Conservation (phyloP, 2,888 invertebrate genomes). For the Drosophila neotestacea region DNA sequence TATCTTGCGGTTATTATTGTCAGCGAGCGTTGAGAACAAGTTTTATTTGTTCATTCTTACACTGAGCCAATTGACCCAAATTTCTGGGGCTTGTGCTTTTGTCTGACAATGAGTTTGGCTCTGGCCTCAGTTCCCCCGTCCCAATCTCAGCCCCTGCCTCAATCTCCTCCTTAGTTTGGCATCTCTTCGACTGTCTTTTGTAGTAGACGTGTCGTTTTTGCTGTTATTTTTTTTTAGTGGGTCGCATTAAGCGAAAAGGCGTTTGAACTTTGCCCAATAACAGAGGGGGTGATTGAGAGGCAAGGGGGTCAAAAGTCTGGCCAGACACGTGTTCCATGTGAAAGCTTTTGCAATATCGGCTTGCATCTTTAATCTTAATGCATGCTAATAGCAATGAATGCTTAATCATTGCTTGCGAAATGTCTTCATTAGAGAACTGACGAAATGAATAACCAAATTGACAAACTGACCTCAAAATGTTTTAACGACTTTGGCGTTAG, state of each 20-base stretch:
- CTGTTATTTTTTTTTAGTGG: conserved; percentile 68
- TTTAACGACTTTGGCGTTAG: conserved; percentile 13
- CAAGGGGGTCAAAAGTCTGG: conserved; percentile 4
- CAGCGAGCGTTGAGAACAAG: conserved; percentile 74
- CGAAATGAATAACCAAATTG: neutral
- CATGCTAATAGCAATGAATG: conserved; percentile 20
- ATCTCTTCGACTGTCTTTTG: conserved; percentile 35
- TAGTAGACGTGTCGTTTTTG: conserved; percentile 60
- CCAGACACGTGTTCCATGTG: conserved; percentile 32
- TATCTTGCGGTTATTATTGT: conserved; percentile 73
- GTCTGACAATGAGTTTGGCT: conserved; percentile 17
- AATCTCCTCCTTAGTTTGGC: conserved; percentile 9
- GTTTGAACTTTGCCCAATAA: conserved; percentile 67
- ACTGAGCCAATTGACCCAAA: conserved; percentile 79
- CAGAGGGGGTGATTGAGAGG: neutral
- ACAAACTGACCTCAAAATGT: conserved; percentile 16
- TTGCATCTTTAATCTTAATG: conserved; percentile 22
- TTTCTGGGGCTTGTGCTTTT: conserved; percentile 67
- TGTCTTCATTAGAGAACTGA: conserved; percentile 28
- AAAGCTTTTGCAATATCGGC: conserved; percentile 23
- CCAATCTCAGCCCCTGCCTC: conserved; percentile 5
- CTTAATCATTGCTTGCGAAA: conserved; percentile 18
- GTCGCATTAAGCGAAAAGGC: conserved; percentile 66
- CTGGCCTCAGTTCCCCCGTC: conserved; percentile 18
- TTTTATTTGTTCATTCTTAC: conserved; percentile 43